Evolutionary conservation across 2,888 invertebrate genomes (phyloP), one percentile per base, ranked within the genome.

Genomic region (Tipula lateralis): DNA sequence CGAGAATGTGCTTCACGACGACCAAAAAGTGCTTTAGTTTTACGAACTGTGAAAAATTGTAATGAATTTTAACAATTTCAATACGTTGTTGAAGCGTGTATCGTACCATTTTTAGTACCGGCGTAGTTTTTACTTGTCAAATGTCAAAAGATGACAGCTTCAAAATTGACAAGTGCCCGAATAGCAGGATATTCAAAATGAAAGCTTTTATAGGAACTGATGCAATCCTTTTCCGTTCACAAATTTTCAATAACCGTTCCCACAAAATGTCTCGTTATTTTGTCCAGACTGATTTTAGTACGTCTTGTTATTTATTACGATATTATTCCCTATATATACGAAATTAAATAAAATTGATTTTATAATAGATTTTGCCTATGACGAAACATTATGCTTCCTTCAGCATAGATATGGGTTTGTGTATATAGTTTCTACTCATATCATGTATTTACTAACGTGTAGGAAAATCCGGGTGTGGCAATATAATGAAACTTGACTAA

Each of bases 401-500:
- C 24, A 66, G 24, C 66, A 19, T 66, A 66, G 44, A 44, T 36
- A 36, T 12, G 36, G 13, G 5, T 16, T 4, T 16, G 16, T 16
- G 24, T 24, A 66, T 44, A 44, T 44, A n/a, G n/a, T n/a, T n/a
- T n/a, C n/a, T n/a, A n/a, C n/a, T n/a, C n/a, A 1, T 44, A 44
- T 44, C 44, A 16, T 44, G 24, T 50, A 16, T 16, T 1, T 24
- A 66, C 66, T 66, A 24, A 66, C n/a, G n/a, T 66, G 66, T 66
- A 66, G 66, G 66, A 66, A 66, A 66, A 24, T 66, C 66, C 66
- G 24, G 66, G 66, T 66, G 66, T 66, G 66, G 66, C 66, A 66
- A 66, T 24, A 66, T 66, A 66, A 24, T 66, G 24, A 66, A 66
- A 66, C 3, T 9, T 66, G 66, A 66, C 66, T 66, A 66, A 66